Base-by-base conservation (phyloP, 2,888 invertebrate species). In the Leucophora obtusa region DNA sequence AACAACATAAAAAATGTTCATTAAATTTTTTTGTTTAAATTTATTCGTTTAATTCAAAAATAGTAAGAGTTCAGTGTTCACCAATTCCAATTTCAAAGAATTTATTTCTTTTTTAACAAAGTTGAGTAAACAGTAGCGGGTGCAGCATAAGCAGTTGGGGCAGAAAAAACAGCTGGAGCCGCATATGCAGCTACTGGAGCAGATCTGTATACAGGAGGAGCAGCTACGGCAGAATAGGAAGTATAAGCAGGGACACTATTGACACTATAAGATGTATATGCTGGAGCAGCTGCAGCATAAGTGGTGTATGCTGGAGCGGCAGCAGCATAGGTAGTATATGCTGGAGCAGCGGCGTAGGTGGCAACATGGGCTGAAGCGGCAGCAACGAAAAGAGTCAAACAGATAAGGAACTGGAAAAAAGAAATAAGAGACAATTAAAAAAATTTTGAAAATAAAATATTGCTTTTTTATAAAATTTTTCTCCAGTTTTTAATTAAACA, bases 371-470 rank as follows among this genome's bases (percentile, higher is more conserved):
- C 88, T 84, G 87, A 87, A 68, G 86, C 87, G 75, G 78, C 85
- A 82, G 87, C 87, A 66, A 88, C 54, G 83, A 85, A 87, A 60
- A 88, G 84, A 70, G 86, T 83, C 76, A 88, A 86, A 84, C 87
- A 87, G 83, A 88, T 85, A 79, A 88, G 78, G 85, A 87, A 87
- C 87, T 87, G 73, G 35, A 69, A 60, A 33, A 0, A 17, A 69
- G 59, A 1, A 6, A 62, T 21, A 47, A n/a, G 10, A 2, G 3
- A 18, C 0, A 63, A 43, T 62, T 56, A 63, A 1, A 68, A n/a
- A 10, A 76, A 18, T 38, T 0, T 15, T 10, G n/a, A 17, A 28
- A 28, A 28, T 28, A 28, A 28, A 28, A 28, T 43, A 47, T 53
- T 65, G 11, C 11, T 28, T 28, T 24, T 24, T 6, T 28, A 6